A percentile compares a stretch with the other conserved stretches of the same genome.
Evolutionary conservation across 2,888 invertebrate genomes (phyloP).

Genomic region (Epirrhoe alternata): DNA sequence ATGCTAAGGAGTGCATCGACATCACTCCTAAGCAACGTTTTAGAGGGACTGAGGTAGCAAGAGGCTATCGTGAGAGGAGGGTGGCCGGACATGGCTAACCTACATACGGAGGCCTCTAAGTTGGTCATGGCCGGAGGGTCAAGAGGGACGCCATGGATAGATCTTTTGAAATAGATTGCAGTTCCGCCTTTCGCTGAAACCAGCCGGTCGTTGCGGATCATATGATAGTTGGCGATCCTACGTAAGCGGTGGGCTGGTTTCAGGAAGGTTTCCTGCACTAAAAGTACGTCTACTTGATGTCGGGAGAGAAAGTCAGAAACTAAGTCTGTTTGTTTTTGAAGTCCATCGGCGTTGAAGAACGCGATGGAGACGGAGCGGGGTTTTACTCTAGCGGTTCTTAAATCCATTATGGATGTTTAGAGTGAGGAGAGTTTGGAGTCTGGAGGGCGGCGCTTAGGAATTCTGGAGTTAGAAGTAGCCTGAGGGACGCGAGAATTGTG

Average conservation of each 20-base stretch:
- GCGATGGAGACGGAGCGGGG: constrained; percentile 1
- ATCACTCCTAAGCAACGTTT: not conserved
- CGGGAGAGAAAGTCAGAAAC: not conserved
- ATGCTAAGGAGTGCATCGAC: no score
- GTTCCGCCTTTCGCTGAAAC: no score
- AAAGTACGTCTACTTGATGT: no score
- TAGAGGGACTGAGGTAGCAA: not conserved
- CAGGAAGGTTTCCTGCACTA: not conserved
- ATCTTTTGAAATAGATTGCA: no score
- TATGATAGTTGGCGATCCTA: not conserved
- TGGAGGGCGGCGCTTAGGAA: no score
- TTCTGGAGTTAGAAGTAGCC: no score
- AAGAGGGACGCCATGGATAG: no score
- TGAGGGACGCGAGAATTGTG: no score
- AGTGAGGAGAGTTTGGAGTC: no score
- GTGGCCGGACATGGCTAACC: constrained; percentile 13
- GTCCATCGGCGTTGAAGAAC: not conserved
- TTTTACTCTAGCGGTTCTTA: not conserved
- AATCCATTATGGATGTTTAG: not conserved
- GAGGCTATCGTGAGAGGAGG: constrained; percentile 27
- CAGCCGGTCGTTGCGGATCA: not conserved
- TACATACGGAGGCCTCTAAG: no score
- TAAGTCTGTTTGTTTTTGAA: not conserved
- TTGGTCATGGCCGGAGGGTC: no score
- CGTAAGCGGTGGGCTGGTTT: not conserved